Evolutionary conservation across 2,113 vertebrate species (phyloP), one percentile per base, ranked within the genome.

Genomic region (Callithrix jacchus): DNA sequence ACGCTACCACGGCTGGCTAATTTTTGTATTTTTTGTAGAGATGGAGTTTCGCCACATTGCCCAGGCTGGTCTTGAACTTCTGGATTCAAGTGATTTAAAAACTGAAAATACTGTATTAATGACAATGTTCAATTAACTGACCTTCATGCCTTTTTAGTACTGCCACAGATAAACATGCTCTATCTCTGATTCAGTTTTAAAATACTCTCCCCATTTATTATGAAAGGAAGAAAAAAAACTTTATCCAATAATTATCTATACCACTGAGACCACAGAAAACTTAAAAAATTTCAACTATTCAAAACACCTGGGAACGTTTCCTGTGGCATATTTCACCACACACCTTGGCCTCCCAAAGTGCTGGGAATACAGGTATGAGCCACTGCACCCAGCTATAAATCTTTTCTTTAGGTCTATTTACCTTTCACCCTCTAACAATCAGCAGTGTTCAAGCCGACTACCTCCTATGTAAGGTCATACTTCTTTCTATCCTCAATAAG

Each of bases 231-330:
- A 64, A 64, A 64, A 61, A 32, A 32, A 95, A 73, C 68, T 0
- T 87, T 40, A 93, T 1, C 25, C 89, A 91, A 14, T 71, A 58
- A 89, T 81, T 95, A 91, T 25, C 6, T 7, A 66, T 79, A 89
- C 32, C 77, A 90, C 9, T 96, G 35, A 91, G 3, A 88, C 12
- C 20, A 94, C n/a, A 12, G 8, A 94, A 70, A 74, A 97, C 2
- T 68, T 91, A 2, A 35, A 4, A 35, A 6, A 85, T 77, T 86
- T 81, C 12, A 93, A 58, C 52, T 52, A 92, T 61, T 93, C 95
- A 94, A 96, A 93, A 56, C 11, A 96, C 87, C 49, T 93, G 3
- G 83, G 40, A 97, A 68, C 94, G 86, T 52, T 81, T 52, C 77
- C n/a, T 42, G 2, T 89, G 40, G 70, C 74, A 97, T 11, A 91